These are phyloP conservation scores for Podarcis muralis DNA, from an alignment of 2,113 vertebrate genomes.

Conservation along the genomic window DNA sequence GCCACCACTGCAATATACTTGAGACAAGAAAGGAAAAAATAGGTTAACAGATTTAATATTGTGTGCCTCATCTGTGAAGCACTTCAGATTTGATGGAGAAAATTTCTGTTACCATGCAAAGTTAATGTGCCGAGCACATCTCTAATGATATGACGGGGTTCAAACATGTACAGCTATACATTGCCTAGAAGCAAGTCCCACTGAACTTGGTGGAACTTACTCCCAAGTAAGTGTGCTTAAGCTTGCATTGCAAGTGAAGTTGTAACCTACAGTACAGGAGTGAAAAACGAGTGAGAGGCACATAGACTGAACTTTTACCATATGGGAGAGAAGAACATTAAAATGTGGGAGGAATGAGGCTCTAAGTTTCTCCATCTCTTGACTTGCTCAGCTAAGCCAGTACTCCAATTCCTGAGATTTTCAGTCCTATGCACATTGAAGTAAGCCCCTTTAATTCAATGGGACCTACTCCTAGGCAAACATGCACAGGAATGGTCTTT, in stretches of 20 bases:
- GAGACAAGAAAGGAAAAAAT: no score
- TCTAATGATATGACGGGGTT: not conserved
- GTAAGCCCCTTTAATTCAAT: not conserved
- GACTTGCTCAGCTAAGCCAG: accelerated
- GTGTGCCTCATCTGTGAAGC: not conserved
- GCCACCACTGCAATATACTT: not conserved
- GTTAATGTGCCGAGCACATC: not conserved
- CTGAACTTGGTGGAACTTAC: no score
- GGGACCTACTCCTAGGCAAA: not conserved
- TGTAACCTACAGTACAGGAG: not conserved
- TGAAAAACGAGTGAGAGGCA: not conserved
- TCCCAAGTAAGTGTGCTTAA: not conserved
- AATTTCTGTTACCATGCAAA: not conserved
- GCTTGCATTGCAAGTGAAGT: not conserved
- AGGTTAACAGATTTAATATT: not conserved
- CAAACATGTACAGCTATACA: not conserved
- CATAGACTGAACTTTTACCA: not conserved
- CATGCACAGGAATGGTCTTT: not conserved
- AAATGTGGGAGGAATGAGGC: not conserved
- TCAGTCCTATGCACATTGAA: not conserved
- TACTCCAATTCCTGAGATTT: not conserved
- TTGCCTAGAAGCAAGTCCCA: not conserved
- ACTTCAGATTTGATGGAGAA: slow-evolving; percentile 12
- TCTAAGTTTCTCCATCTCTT: accelerated
- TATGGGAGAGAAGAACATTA: not conserved